Base-by-base conservation (phyloP, 2,888 invertebrate species). In the Oscheius myriophilus region DNA sequence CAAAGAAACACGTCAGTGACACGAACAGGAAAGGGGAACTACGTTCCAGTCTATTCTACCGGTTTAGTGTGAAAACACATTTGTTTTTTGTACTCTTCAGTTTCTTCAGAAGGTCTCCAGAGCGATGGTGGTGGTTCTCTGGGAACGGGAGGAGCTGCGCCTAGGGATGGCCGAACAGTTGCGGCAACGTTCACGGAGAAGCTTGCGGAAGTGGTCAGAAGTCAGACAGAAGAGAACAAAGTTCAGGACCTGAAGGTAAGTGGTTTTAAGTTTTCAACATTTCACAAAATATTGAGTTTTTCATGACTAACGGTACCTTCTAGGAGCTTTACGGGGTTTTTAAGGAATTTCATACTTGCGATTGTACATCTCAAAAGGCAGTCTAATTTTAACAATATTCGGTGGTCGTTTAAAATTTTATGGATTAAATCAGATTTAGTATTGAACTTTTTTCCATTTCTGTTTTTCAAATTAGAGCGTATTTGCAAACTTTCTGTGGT, bases 151-250 rank as follows among this genome's bases (percentile, higher is more conserved):
- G 12, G 66, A 66, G 42, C 57, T 69, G 21, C 62, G 46, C n/a
- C 62, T 53, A 23, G 62, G 49, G 33, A 49, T 33, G 18, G 54
- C 45, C 11, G 25, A n/a, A 49, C 62, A 63, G 42, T 52, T 59
- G 2, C 53, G 46, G 45, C 62, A 70, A 4, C 77, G 70, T 49
- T 76, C 70, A 41, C 72, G 70, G 21, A 80, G 71, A 61, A 78
- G 73, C 3, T 72, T 71, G 16, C 80, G 77, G 67, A 80, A 80
- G 54, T 78, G 78, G 33, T 74, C 72, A n/a, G 80, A 80, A 0
- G 78, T 77, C 14, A 76, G 74, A 58, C 78, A 80, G 69, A 80
- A 80, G 39, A 80, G 73, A 12, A 80, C 69, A 61, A 80, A 80
- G 69, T 80, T 80, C 45, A 80, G 76, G 49, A 74, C 71, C 73